Conservation (phyloP, 2,888 invertebrate species). For the Eumerus sabulonum region DNA sequence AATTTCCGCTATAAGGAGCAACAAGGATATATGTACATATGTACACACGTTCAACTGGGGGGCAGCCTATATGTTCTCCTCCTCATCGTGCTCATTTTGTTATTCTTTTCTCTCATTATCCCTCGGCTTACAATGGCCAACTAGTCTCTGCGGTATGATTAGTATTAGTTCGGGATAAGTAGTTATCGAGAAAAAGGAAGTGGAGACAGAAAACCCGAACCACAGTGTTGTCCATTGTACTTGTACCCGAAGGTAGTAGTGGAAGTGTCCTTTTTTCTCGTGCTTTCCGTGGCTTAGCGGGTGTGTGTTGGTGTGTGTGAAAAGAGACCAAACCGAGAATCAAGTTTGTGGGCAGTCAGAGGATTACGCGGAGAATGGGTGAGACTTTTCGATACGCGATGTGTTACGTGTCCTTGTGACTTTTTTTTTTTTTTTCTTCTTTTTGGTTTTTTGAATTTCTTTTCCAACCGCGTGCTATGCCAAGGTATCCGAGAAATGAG, state of each 20-base stretch:
- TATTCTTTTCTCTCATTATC: not conserved
- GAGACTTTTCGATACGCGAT: slow-evolving; percentile 61
- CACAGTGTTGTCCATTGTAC: not conserved
- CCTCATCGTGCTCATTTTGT: slow-evolving; percentile 2
- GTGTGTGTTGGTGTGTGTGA: slow-evolving; percentile 11
- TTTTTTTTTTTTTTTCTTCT: slow-evolving; percentile 25
- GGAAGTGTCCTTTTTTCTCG: slow-evolving; percentile 21
- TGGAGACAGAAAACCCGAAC: slow-evolving; percentile 8
- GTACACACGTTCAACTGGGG: not conserved
- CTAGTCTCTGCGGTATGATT: slow-evolving; percentile 34
- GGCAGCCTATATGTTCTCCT: slow-evolving; percentile 4
- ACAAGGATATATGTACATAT: slow-evolving; percentile 35
- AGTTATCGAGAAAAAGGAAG: slow-evolving; percentile 17
- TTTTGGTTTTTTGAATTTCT: no score
- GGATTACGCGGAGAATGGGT: slow-evolving; percentile 44
- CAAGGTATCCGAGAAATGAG: slow-evolving; percentile 13
- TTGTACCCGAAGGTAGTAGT: slow-evolving; percentile 12
- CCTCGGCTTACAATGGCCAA: not conserved
- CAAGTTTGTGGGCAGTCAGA: no score
- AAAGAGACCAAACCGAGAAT: slow-evolving; percentile 17
- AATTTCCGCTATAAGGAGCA: slow-evolving; percentile 38
- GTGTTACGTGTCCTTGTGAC: slow-evolving; percentile 62
- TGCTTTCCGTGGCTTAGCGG: not conserved
- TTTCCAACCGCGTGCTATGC: not conserved
- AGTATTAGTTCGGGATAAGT: slow-evolving; percentile 48